Percentiles rank a stretch among this genome's conserved stretches.
Conservation (phyloP, 2,888 invertebrate species). For the Tholera decimalis region DNA sequence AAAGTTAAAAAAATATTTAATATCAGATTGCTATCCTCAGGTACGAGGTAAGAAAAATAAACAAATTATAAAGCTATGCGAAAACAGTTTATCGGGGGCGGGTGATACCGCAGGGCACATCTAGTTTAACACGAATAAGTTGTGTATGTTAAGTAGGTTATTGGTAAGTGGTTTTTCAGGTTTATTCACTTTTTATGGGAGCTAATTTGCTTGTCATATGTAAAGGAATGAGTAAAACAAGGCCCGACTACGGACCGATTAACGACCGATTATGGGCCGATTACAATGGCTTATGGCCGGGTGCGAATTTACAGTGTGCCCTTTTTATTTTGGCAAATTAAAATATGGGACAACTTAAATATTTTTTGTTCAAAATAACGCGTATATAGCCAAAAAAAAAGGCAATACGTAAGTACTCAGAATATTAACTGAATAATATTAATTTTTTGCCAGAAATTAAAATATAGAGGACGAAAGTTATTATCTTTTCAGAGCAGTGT, state of each 20-base stretch:
- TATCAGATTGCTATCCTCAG: not conserved
- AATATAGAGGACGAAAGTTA: too few relatives aligned
- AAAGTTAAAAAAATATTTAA: too few relatives aligned
- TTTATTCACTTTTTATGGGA: slow-evolving; percentile 30
- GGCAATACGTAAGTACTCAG: too few relatives aligned
- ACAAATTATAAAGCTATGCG: too few relatives aligned
- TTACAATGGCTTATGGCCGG: slow-evolving; percentile 25
- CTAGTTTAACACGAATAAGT: slow-evolving; percentile 34
- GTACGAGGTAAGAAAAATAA: not conserved
- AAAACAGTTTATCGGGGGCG: not conserved
- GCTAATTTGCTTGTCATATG: slow-evolving; percentile 49
- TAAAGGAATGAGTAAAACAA: slow-evolving; percentile 10
- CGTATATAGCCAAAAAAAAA: not conserved
- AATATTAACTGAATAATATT: too few relatives aligned
- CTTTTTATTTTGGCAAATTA: slow-evolving; percentile 11
- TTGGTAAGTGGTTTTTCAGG: slow-evolving; percentile 35
- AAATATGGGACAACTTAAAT: not conserved
- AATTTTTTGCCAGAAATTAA: too few relatives aligned
- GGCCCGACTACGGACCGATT: slow-evolving; percentile 4
- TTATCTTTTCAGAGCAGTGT: too few relatives aligned
- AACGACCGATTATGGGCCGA: slow-evolving; percentile 5
- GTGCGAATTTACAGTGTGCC: slow-evolving; percentile 17
- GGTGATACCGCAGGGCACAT: not conserved
- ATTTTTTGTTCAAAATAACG: not conserved
- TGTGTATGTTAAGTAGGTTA: slow-evolving; percentile 34